These are phyloP conservation scores for Abramis brama DNA, from an alignment of 2,113 vertebrate genomes.

Conservation along the genomic window DNA sequence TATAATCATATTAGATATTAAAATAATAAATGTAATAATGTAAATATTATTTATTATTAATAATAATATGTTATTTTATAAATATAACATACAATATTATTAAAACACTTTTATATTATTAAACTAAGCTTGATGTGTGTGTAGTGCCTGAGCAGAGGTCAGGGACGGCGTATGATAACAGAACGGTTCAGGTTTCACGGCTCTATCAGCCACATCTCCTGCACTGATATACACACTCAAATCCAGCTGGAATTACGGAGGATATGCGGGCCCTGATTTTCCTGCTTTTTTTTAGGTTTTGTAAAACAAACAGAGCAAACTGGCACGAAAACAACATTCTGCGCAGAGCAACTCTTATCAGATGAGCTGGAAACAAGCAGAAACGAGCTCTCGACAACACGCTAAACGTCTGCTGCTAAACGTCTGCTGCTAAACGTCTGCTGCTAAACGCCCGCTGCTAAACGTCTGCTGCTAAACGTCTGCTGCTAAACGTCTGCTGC, in stretches of 20 bases:
- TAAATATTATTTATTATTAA: not conserved
- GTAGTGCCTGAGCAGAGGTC: not conserved
- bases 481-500: too few species aligned
- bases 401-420: not conserved
- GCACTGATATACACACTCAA: slow-evolving; percentile 33
- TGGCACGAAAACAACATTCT: slow-evolving; percentile 67
- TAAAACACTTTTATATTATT: not conserved
- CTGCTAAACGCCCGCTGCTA: too few species aligned
- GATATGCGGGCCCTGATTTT: slow-evolving; percentile 65
- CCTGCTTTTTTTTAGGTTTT: slow-evolving; percentile 57
- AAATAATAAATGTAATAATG: not conserved
- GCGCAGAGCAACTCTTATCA: slow-evolving; percentile 71
- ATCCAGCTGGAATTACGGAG: slow-evolving; percentile 63
- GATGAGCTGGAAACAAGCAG: slow-evolving; percentile 59
- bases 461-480: too few species aligned
- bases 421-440: too few species aligned
- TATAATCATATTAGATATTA: not conserved
- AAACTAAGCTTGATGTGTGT: not conserved
- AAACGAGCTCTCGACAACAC: not conserved
- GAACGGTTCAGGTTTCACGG: not conserved
- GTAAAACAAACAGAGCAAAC: slow-evolving; percentile 72
- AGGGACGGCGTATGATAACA: not conserved
- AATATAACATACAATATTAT: not conserved
- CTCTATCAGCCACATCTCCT: slow-evolving; percentile 40
- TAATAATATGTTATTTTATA: not conserved